Evolutionary conservation across 1,140 invertebrate species (phyloP), one percentile per base, ranked within the genome.

Genomic region (Coenobita brevimanus): DNA sequence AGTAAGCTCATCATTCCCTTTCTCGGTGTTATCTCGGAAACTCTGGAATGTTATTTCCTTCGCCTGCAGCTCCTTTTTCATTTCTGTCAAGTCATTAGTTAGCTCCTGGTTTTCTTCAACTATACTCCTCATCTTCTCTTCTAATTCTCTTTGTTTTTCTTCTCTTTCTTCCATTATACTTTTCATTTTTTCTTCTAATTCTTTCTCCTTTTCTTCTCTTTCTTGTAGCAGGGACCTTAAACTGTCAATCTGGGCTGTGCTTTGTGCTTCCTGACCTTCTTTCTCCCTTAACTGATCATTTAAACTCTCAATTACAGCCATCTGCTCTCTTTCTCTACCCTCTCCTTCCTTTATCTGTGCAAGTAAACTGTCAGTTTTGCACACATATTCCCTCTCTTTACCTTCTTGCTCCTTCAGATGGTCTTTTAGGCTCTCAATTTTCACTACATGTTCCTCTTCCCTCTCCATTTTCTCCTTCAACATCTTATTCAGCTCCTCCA

Each of bases 1-100:
- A 57, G 21, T 80, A 1, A 87, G 46, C 33, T 87, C 84, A 54
- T 38, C 41, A n/a, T 87, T 80, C 4, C 54, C 76, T 36, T 57
- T 80, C 41, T 76, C 36, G 1, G 67, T 10, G 4, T 57, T 69
- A 15, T 62, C 41, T 27, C 30, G 17, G 8, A 54, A 36, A 46
- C 21, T 80, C 62, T 71, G 21, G 21, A 50, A 21, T 80, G 69
- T 62, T 6, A 13, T 24, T 54, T 67, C 84, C 30, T 69, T 87
- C 24, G 13, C 64, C 41, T 87, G 57, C 43, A 80, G 33, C 2
- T 57, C 64, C 13, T 71, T 82, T 82, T n/a, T 76, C 27, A 15
- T 33, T 21, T 43, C 33, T 33, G 41, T 46, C 21, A n/a, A 24
- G 17, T 10, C 21, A 10, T 33, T 67, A 10, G n/a, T 67, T 24